A percentile compares a stretch with the other conserved stretches of the same genome.
Evolutionary conservation across 2,797 vertebrate species (phyloP).

Genomic region (Megalops cyprinoides): DNA sequence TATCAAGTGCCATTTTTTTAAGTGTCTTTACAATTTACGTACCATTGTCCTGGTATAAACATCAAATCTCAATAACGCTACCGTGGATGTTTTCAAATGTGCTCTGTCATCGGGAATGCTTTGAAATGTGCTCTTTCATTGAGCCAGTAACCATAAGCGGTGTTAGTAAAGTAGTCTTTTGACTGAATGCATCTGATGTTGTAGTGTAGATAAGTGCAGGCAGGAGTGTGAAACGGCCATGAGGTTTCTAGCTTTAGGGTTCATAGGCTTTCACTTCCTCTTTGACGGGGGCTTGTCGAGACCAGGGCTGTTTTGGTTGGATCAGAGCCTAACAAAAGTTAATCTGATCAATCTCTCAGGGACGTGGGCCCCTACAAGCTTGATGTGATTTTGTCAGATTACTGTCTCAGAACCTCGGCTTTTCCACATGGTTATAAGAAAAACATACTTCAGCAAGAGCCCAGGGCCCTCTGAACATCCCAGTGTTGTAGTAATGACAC

Average conservation of each 20-base stretch:
- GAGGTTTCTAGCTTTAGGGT: not conserved
- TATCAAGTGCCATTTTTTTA: too few relatives aligned
- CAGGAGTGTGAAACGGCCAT: not conserved
- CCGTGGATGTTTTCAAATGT: not conserved
- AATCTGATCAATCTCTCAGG: constrained; percentile 59
- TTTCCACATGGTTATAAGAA: constrained; percentile 59
- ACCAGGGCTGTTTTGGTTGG: constrained; percentile 59
- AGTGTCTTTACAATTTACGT: too few relatives aligned
- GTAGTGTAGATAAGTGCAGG: not conserved
- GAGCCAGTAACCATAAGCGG: not conserved
- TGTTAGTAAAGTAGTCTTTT: not conserved
- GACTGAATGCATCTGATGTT: not conserved
- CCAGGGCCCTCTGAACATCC: not conserved
- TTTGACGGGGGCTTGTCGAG: constrained; percentile 41
- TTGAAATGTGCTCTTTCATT: not conserved
- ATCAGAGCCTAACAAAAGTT: constrained; percentile 64
- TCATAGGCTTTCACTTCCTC: not conserved
- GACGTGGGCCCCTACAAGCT: constrained; percentile 60
- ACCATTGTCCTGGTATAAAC: too few relatives aligned
- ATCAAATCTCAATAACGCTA: not conserved
- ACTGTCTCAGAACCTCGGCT: constrained; percentile 41
- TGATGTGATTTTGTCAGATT: constrained; percentile 57
- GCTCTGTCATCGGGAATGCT: not conserved
- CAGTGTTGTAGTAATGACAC: not conserved
- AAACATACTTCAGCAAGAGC: constrained; percentile 47